These are phyloP conservation scores for Drosophila ustulata DNA, from an alignment of 2,888 invertebrate species.

Conservation along the genomic window DNA sequence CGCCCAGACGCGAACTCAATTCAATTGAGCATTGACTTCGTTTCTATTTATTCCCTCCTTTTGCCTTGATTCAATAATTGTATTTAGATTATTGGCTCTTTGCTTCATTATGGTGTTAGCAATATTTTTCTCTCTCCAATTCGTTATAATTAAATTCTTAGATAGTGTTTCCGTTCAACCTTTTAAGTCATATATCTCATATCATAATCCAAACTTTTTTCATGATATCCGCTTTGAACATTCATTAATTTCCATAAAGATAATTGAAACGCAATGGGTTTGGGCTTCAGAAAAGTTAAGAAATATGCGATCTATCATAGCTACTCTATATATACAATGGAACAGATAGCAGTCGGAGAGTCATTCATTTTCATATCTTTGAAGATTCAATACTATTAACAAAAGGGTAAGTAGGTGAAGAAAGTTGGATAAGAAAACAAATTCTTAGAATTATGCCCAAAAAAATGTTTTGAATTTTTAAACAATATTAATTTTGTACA, in stretches of 20 bases:
- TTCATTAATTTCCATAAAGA: conserved; percentile 61
- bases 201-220: conserved; percentile 10
- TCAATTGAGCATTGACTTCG: conserved; percentile 60
- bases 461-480: no score
- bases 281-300: conserved; percentile 38
- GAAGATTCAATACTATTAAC: conserved; percentile 1
- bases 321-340: not conserved
- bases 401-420: conserved; percentile 1
- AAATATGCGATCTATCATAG: conserved; percentile 26
- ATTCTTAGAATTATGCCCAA: not conserved
- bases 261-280: conserved; percentile 51
- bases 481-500: no score
- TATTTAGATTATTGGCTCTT: conserved; percentile 17
- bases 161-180: conserved; percentile 26
- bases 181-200: conserved; percentile 11
- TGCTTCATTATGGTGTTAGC: conserved; percentile 13
- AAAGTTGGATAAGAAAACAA: not conserved
- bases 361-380: conserved; percentile 13
- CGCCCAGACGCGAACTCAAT: conserved; percentile 68
- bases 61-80: conserved; percentile 28
- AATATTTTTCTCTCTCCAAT: conserved; percentile 11
- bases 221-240: conserved; percentile 58
- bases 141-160: conserved; percentile 48
- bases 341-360: conserved; percentile 4
- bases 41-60: conserved; percentile 4